phyloP scores from a whole-genome alignment of 2,797 vertebrate genomes.

The Manis crassicaudata region DNA sequence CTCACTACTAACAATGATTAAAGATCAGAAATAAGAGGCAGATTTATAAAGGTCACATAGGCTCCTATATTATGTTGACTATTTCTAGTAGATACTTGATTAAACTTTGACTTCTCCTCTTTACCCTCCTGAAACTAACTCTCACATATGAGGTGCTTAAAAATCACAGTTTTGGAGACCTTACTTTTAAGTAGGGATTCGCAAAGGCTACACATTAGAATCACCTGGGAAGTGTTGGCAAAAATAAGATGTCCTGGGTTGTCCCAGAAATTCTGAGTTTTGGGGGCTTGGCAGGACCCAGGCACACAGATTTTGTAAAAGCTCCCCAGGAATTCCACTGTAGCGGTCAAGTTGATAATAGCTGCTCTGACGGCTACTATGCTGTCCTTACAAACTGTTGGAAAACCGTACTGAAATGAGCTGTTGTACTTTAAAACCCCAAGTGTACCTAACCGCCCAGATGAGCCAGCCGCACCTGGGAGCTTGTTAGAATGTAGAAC shows the following conservation, averaged over 20 bases:
- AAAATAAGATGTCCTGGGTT: background rate
- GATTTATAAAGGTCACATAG: background rate
- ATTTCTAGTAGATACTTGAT: background rate
- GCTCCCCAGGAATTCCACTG: too few relatives aligned
- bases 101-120: background rate
- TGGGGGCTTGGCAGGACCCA: background rate
- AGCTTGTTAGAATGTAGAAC: background rate
- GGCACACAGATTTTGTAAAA: background rate
- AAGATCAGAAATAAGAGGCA: background rate
- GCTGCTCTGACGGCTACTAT: background rate
- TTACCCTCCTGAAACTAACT: background rate
- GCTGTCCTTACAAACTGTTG: background rate
- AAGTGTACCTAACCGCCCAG: background rate
- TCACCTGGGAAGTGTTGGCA: background rate
- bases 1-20: background rate
- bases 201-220: background rate
- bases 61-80: background rate
- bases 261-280: background rate
- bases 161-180: background rate
- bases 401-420: background rate
- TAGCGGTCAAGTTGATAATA: background rate
- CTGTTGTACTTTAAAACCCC: too few relatives aligned
- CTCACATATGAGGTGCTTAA: background rate
- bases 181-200: background rate
- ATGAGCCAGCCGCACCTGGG: background rate